These are phyloP conservation scores for Metopia argyrocephala DNA, from an alignment of 2,888 invertebrate genomes.

Conservation along the genomic window DNA sequence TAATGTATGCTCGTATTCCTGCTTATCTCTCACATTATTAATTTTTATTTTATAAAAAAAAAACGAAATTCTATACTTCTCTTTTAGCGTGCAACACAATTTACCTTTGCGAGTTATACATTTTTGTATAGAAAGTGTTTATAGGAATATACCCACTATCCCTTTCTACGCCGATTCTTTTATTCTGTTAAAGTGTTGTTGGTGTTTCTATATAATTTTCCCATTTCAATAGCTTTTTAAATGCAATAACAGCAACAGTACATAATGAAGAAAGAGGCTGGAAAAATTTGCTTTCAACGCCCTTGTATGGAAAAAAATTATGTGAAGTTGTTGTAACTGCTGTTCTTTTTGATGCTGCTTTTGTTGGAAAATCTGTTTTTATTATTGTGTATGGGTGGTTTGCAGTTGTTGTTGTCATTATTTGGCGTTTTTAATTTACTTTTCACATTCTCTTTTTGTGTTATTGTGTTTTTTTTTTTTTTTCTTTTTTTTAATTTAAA, in stretches of 20 bases:
- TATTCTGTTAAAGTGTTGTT: too few relatives aligned
- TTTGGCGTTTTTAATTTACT: constrained; percentile 20
- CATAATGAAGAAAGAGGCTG: constrained; percentile 22
- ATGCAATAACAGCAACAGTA: neutral
- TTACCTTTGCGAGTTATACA: too few relatives aligned
- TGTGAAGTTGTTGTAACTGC: constrained; percentile 1
- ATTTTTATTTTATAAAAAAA: too few relatives aligned
- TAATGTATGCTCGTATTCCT: too few relatives aligned
- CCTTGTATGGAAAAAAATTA: constrained; percentile 37
- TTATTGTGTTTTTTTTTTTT: neutral
- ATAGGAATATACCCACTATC: too few relatives aligned
- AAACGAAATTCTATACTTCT: too few relatives aligned
- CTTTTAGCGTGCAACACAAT: too few relatives aligned
- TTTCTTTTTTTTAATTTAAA: neutral
- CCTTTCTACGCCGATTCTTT: too few relatives aligned
- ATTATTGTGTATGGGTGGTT: constrained; percentile 6
- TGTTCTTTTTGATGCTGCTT: neutral
- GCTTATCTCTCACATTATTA: too few relatives aligned
- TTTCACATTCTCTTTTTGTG: constrained; percentile 18
- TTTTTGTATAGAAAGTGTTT: too few relatives aligned
- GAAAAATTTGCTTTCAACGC: constrained; percentile 50
- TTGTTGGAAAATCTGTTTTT: constrained; percentile 34
- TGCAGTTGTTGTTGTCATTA: constrained; percentile 5
- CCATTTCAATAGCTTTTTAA: constrained; percentile 40
- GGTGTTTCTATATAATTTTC: constrained; percentile 24